These are phyloP conservation scores for Malurus cyaneus DNA, from an alignment of 2,113 vertebrate species.

Conservation along the genomic window DNA sequence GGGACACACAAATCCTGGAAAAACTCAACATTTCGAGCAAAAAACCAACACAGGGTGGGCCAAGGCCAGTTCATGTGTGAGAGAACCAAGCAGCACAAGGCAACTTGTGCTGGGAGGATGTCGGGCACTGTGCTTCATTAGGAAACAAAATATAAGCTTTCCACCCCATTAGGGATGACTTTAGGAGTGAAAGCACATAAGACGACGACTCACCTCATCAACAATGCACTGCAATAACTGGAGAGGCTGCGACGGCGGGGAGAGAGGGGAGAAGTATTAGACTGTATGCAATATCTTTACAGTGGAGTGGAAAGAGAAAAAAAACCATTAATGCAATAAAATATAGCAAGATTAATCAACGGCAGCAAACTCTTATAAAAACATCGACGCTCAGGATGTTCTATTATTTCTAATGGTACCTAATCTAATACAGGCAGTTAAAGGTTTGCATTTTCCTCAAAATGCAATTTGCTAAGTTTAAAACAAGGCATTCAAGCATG, in stretches of 20 bases:
- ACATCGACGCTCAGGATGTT: conserved; percentile 94
- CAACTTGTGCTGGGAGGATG: conserved; percentile 86
- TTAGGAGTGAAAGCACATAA: conserved; percentile 99
- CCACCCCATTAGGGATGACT: conserved; percentile 99
- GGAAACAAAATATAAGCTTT: conserved; percentile 99
- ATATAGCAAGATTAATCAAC: conserved; percentile 99
- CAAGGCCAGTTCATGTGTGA: conserved; percentile 58
- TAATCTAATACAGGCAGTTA: conserved; percentile 99
- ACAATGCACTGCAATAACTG: conserved; percentile 99
- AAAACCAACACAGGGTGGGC: conserved; percentile 45
- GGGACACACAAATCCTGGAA: no score
- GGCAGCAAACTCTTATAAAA: conserved; percentile 98
- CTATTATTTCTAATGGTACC: conserved; percentile 99
- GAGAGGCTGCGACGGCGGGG: conserved; percentile 87
- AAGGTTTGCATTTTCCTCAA: conserved; percentile 98
- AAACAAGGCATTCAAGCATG: conserved; percentile 98
- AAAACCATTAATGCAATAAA: conserved; percentile 99
- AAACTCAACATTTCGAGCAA: background rate
- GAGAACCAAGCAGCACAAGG: conserved; percentile 70
- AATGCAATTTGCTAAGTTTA: conserved; percentile 99
- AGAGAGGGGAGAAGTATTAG: conserved; percentile 86
- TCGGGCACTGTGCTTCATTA: conserved; percentile 98
- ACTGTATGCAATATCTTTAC: conserved; percentile 93
- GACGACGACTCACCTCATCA: conserved; percentile 99
- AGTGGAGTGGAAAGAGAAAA: conserved; percentile 93